These are phyloP conservation scores for Atherinomorus stipes DNA, from an alignment of 2,113 vertebrate genomes.

Conservation along the genomic window DNA sequence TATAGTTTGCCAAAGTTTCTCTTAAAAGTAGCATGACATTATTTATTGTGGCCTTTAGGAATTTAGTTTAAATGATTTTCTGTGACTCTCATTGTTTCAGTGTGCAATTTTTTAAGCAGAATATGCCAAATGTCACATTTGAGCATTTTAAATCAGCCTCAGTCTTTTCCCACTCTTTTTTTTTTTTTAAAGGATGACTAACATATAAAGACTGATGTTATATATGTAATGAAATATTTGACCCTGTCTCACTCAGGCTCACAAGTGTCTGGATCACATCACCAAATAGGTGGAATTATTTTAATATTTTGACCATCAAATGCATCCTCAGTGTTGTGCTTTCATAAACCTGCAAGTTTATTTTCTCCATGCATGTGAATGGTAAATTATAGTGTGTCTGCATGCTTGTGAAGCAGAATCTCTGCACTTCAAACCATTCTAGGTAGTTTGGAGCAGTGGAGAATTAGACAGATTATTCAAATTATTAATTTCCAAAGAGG, in stretches of 20 bases:
- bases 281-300: constrained; percentile 81
- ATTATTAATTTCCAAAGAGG: constrained; percentile 31
- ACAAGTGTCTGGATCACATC: constrained; percentile 79
- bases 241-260: constrained; percentile 80
- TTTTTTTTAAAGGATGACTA: constrained; percentile 49
- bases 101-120: constrained; percentile 31
- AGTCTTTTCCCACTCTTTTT: constrained; percentile 31
- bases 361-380: constrained; percentile 75
- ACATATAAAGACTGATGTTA: constrained; percentile 57
- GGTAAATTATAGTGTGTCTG: constrained; percentile 64
- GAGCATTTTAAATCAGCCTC: constrained; percentile 21
- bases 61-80: constrained; percentile 39
- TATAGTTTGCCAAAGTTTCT: constrained; percentile 45
- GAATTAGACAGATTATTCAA: constrained; percentile 42
- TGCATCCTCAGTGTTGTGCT: constrained; percentile 76
- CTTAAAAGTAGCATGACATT: constrained; percentile 20
- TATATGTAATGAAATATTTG: constrained; percentile 75
- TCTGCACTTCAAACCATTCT: constrained; percentile 65
- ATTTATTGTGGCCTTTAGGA: constrained; percentile 33
- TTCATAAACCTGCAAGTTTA: constrained; percentile 59
- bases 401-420: constrained; percentile 70
- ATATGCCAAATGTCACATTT: constrained; percentile 32
- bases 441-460: constrained; percentile 61
- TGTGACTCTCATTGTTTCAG: constrained; percentile 26
- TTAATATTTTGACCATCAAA: constrained; percentile 76